A percentile compares a stretch with the other conserved stretches of the same genome.
Conservation (phyloP, 2,888 invertebrate species). For the Ophraella communa region DNA sequence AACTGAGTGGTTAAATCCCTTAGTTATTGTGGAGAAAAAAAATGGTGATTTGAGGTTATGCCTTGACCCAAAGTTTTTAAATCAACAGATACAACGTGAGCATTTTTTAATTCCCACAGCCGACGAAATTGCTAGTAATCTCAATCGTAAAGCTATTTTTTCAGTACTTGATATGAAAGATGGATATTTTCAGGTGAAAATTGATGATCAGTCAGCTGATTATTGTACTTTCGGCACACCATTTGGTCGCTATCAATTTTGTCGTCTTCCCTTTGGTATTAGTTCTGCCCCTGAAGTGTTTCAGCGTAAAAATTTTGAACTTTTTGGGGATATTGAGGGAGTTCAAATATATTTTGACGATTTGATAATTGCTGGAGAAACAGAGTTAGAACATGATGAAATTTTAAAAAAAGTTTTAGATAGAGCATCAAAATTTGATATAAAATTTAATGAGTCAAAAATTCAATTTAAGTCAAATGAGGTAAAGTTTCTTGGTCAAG, state of each 20-base stretch:
- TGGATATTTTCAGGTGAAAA: conserved; percentile 28
- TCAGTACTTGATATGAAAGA: conserved; percentile 36
- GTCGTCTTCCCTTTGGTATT: conserved; percentile 30
- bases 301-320: conserved; percentile 26
- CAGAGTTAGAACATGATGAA: too few relatives aligned
- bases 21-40: too few relatives aligned
- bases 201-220: conserved; percentile 14
- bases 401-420: too few relatives aligned
- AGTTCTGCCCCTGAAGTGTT: conserved; percentile 18
- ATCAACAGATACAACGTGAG: conserved; percentile 24
- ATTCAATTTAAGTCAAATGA: too few relatives aligned
- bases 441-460: too few relatives aligned
- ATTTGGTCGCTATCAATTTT: conserved; percentile 29
- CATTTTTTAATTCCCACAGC: conserved; percentile 22
- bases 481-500: too few relatives aligned
- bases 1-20: too few relatives aligned
- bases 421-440: too few relatives aligned
- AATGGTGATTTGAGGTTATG: conserved; percentile 27
- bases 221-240: conserved; percentile 26
- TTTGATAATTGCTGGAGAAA: too few relatives aligned
- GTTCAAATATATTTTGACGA: conserved; percentile 19
- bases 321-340: conserved; percentile 34
- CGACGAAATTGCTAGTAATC: conserved; percentile 22
- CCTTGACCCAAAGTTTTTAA: conserved; percentile 30
- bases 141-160: conserved; percentile 26